phyloP scores from a whole-genome alignment of 2,797 vertebrate genomes.

The Arremon brunneinucha region DNA sequence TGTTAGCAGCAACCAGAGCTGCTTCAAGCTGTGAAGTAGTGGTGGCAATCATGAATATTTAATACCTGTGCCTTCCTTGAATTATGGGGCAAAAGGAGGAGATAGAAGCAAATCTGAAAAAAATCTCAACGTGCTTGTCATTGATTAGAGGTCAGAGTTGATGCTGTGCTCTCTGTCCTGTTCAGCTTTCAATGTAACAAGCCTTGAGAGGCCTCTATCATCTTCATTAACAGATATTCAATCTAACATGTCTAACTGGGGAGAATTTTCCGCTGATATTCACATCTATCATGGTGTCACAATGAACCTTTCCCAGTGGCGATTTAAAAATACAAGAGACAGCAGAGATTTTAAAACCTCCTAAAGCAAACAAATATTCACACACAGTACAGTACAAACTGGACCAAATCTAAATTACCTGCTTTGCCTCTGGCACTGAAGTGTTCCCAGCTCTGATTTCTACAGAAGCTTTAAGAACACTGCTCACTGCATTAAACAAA shows the following conservation, averaged over 20 bases:
- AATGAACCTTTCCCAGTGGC: neutral
- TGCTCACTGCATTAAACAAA: conserved; percentile 85
- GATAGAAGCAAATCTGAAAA: neutral
- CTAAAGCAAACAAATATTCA: neutral
- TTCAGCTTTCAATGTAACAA: neutral
- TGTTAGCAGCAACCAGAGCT: neutral
- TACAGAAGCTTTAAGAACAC: conserved; percentile 80
- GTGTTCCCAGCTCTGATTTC: conserved; percentile 49
- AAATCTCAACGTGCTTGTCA: neutral
- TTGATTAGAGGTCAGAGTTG: neutral
- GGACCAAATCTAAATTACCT: neutral
- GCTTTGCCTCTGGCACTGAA: neutral
- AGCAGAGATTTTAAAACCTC: neutral
- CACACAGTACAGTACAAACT: neutral
- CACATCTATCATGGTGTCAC: neutral
- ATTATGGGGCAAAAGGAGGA: neutral
- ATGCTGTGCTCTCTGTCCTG: neutral
- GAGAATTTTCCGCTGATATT: neutral
- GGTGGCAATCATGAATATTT: neutral
- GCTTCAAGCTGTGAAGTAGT: neutral
- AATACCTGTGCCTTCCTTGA: neutral
- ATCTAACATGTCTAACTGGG: neutral
- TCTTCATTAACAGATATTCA: neutral
- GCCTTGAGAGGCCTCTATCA: neutral
- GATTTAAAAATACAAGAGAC: neutral